Conservation (phyloP, 2,113 vertebrate genomes). For the Sylvia atricapilla region DNA sequence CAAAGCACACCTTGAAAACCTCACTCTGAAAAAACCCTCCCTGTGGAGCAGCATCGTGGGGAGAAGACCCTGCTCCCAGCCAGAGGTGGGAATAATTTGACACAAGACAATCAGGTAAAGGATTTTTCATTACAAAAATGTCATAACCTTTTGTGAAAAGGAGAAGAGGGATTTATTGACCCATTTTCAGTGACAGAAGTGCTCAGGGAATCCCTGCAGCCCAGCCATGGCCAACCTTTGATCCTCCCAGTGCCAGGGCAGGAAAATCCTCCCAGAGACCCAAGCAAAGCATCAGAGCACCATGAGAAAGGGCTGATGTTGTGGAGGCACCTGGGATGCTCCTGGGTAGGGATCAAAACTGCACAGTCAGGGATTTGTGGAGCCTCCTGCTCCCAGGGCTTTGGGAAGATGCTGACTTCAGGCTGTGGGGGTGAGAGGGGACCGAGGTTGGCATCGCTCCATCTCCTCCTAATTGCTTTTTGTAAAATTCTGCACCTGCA, state of each 20-base stretch:
- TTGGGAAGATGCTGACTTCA: conserved; percentile 36
- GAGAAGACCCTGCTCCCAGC: background rate
- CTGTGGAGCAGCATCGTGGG: background rate
- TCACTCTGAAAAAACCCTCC: background rate
- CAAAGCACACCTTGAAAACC: background rate
- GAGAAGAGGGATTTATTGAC: background rate
- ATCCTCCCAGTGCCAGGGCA: background rate
- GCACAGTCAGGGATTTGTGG: background rate
- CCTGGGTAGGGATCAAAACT: background rate
- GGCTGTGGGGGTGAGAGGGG: background rate
- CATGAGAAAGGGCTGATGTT: background rate
- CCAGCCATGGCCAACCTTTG: fast-evolving
- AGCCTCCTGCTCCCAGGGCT: background rate
- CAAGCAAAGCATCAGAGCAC: background rate
- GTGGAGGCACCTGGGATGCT: background rate
- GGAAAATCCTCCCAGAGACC: background rate
- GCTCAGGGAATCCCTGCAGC: background rate
- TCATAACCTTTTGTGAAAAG: background rate
- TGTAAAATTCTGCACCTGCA: conserved; percentile 61
- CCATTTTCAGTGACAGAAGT: background rate
- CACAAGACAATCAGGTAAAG: background rate
- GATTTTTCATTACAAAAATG: background rate
- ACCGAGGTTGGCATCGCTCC: background rate
- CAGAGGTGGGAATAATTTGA: no score
- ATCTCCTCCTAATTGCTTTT: conserved; percentile 19